Conservation (phyloP, 2,888 invertebrate species). For the Ophion ventricosus region DNA sequence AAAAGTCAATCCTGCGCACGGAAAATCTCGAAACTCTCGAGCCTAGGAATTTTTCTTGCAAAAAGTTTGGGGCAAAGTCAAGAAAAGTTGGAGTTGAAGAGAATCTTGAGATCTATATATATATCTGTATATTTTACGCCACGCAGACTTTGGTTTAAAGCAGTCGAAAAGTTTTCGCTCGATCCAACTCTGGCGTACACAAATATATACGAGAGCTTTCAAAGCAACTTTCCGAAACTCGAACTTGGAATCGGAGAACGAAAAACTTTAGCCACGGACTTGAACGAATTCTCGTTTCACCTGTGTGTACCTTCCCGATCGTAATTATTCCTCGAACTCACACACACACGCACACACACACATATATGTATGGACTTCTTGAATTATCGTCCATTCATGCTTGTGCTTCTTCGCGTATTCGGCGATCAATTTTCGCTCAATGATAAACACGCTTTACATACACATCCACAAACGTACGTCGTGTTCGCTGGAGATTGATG, state of each 20-base stretch:
- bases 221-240: constrained; percentile 41
- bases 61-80: background rate
- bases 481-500: no score
- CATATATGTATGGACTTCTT: background rate
- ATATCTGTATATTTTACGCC: constrained; percentile 21
- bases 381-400: no score
- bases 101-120: background rate
- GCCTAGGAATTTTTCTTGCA: background rate
- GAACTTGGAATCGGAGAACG: background rate
- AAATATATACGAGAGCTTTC: background rate
- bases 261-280: constrained; percentile 6
- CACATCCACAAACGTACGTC: no score
- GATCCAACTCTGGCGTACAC: constrained; percentile 17
- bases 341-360: no score
- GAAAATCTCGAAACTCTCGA: constrained; percentile 10
- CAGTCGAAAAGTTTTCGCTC: constrained; percentile 41
- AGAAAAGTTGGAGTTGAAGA: background rate
- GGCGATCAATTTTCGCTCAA: no score
- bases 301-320: background rate
- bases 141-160: constrained; percentile 33
- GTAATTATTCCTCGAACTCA: background rate
- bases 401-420: no score
- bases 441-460: no score
- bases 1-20: constrained; percentile 4
- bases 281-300: background rate